Evolutionary conservation across 2,113 vertebrate genomes (phyloP), one percentile per base, ranked within the genome.

Genomic region (Scolopax mira): DNA sequence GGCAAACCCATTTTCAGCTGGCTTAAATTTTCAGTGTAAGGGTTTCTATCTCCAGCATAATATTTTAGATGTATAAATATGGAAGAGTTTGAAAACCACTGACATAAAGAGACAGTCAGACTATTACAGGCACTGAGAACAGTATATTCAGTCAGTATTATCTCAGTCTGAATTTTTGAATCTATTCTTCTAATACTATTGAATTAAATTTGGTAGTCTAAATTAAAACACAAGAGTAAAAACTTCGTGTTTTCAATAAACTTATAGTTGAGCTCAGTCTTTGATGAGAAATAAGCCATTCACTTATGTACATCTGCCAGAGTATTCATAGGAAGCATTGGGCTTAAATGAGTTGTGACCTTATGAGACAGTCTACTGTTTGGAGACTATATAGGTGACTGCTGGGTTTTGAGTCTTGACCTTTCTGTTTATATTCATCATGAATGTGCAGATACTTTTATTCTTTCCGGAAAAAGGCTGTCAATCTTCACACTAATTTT

Each of bases 341-440:
- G 54, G 92, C 78, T 96, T 97, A 93, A 95, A 96, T 93, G 96
- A 97, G 95, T 95, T 96, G 96, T 93, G 96, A 96, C 96, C 96
- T 97, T 94, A 96, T 82, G 94, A 97, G 92, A 93, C 90, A 94
- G 86, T 96, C 92, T 94, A 90, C 70, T 96, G 96, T 97, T 85
- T 82, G 78, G 90, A 96, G 96, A 95, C 96, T 97, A 96, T 97
- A 95, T 95, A 96, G 94, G 93, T 97, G 96, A 96, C 95, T 96
- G 96, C 96, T 82, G 96, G 95, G 88, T 95, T 96, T 92, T 97
- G 96, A 96, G 90, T 94, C 96, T 93, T 97, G 96, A 97, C 96
- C 96, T 96, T 92, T 96, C 92, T 96, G 96, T 97, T 96, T 96
- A 96, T 96, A 94, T 90, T 96, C 95, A 96, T 97, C 94, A 93